Evolutionary conservation across 2,888 invertebrate species (phyloP).

Genomic region (Hypena proboscidalis): DNA sequence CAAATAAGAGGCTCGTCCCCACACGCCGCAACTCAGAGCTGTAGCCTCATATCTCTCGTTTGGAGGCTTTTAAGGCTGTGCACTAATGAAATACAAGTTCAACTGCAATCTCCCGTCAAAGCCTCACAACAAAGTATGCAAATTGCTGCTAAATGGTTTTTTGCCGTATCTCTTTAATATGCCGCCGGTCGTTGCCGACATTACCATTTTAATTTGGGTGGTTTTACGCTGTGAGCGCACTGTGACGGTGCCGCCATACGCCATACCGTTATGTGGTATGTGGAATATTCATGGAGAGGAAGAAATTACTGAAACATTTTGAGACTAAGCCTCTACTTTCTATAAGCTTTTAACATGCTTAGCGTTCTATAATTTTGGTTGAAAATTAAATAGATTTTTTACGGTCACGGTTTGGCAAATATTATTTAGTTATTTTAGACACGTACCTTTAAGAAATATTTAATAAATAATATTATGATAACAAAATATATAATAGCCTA

Average conservation of each 20-base stretch:
- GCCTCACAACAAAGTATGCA: constrained; percentile 48
- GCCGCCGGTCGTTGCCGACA: constrained; percentile 47
- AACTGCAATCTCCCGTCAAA: constrained; percentile 26
- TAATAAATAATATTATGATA: no score
- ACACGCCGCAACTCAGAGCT: neutral
- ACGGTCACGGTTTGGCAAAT: no score
- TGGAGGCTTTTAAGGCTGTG: constrained; percentile 5
- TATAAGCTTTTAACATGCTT: constrained; percentile 2
- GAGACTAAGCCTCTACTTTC: constrained; percentile 2
- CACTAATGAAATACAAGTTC: constrained; percentile 33
- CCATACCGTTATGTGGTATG: no score
- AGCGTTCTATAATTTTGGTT: no score
- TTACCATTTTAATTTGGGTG: constrained; percentile 58
- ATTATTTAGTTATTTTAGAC: no score
- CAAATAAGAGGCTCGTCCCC: neutral
- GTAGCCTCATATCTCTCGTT: neutral
- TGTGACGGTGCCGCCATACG: constrained; percentile 18
- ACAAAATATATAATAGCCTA: no score
- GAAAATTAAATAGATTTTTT: no score
- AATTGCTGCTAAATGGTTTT: constrained; percentile 50
- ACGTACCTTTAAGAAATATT: no score
- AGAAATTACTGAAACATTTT: constrained; percentile 8
- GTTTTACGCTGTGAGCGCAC: constrained; percentile 40
- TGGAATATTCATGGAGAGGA: constrained; percentile 32
- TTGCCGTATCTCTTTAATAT: constrained; percentile 46